Evolutionary conservation across 2,888 invertebrate species (phyloP), one percentile per base, ranked within the genome.

Genomic region (Synergus laeviventris): DNA sequence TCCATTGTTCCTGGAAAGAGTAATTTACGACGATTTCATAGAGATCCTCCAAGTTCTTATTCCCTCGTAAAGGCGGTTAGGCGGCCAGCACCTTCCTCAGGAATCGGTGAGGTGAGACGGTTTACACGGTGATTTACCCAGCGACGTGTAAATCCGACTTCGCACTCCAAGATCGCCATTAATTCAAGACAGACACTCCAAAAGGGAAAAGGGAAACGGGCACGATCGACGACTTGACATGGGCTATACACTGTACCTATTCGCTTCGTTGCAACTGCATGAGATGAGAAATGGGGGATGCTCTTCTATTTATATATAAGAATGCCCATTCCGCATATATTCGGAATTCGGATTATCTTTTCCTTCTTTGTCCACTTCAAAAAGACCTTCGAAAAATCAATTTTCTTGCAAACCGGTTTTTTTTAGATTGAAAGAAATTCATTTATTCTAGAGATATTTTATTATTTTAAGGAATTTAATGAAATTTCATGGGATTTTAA

Each of bases 101-200:
- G 70, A 70, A 70, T 70, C 70, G 76, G 78, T 66, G 79, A 76
- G 76, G 76, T 78, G 76, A 61, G 76, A 60, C 56, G 62, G 54
- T 77, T 78, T 81, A 78, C 79, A 81, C 78, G 79, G 75, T 76
- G 79, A 81, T 82, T 79, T 78, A 80, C 73, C 80, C 78, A 81
- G 81, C 79, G 81, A 82, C 80, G 83, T 83, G 84, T 84, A 84
- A 82, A 84, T 84, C 81, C 83, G 82, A 81, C 80, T 82, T 79
- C 75, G 78, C 79, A 81, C 80, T 77, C 78, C 75, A 78, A 76
- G 77, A 79, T 80, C 73, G 80, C 79, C 78, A 81, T 84, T 82
- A 84, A 82, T 83, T 83, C 80, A 81, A 80, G 81, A 79, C 78
- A 74, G 79, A 81, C 78, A 77, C 78, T 80, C 81, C 79, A 81